Evolutionary conservation across 2,113 vertebrate genomes (phyloP), one percentile per base, ranked within the genome.

Genomic region (Elachura formosa): DNA sequence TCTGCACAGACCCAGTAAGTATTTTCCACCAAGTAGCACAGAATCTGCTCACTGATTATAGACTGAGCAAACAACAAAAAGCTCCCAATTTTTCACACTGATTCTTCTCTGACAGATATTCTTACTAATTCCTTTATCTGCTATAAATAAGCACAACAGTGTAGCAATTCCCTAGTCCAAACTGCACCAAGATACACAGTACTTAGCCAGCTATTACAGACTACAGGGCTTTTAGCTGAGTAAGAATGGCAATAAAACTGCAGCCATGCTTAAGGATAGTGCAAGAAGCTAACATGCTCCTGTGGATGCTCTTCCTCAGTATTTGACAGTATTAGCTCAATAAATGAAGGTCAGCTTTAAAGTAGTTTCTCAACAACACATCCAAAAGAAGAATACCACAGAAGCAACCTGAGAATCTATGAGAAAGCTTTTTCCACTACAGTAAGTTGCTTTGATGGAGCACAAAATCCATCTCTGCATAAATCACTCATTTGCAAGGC

Each of bases 261-360:
- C 75, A 91, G 22, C 77, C 31, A 23, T n/a, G 49, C 28, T 69
- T 58, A 84, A 33, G 19, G 21, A 34, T 21, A 59, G 52, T 79
- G 46, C 51, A 83, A 64, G 54, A 92, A 90, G 74, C 33, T 54
- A 58, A 82, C 31, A 58, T n/a, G 61, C 38, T 96, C 34, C 51
- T 38, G 45, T 63, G 54, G 20, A 88, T 82, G 68, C 81, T 84
- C 29, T 31, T 61, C 45, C 38, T 82, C 56, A 73, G 22, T 75
- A 76, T 68, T 76, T 89, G 52, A 94, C 63, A 92, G 45, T 89
- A 87, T 77, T 52, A 85, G 56, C 59, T 88, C 72, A 90, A 80
- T 63, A 87, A 90, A 84, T 67, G 72, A 92, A 96, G 92, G 92
- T 91, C 88, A 96, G 51, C 58, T 93, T 92, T 52, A 87, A 90